Evolutionary conservation across 1,140 invertebrate genomes (phyloP), one percentile per base, ranked within the genome.

Genomic region (Bombus vancouverensis): DNA sequence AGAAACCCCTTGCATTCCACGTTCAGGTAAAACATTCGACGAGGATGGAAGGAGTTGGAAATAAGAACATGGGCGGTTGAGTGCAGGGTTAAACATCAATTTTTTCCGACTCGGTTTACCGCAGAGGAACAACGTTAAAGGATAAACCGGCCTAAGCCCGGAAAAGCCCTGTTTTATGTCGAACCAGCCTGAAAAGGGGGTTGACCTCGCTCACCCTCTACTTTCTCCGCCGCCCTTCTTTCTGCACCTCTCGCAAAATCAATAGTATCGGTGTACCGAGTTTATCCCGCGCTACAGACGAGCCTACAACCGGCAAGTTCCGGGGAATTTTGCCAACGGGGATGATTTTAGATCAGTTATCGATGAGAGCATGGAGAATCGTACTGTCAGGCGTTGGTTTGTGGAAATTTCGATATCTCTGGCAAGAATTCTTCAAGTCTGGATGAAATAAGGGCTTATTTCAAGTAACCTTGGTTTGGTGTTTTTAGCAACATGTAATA

Each of bases 201-300:
- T 92, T 93, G 91, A 93, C 89, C 90, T 93, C 89, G 88, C 89
- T 89, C 89, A 91, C 82, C 88, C 85, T 91, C 89, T 85, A 91
- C 90, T 87, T 91, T 91, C 86, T 89, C 78, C 62, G 68, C 76
- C 77, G 44, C 83, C 83, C 81, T 84, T 74, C 66, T 75, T 86
- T 87, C 81, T 53, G n/a, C 86, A 44, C 66, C 73, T 72, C 75
- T 90, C 72, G 74, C 78, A 88, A 92, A 93, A 94, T 94, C 93
- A 92, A 94, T 94, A 93, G 87, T 84, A 86, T 89, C 89, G 80
- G 90, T 91, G 89, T 86, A 77, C 81, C 68, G 82, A 89, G 89
- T 90, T 93, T 90, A 86, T 88, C 85, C 74, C 85, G 66, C 85
- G 86, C 39, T 37, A 42, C 42, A 34, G 65, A 13, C 37, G 28